Evolutionary conservation across 2,888 invertebrate genomes (phyloP).

Genomic region (Apodemia duryi): DNA sequence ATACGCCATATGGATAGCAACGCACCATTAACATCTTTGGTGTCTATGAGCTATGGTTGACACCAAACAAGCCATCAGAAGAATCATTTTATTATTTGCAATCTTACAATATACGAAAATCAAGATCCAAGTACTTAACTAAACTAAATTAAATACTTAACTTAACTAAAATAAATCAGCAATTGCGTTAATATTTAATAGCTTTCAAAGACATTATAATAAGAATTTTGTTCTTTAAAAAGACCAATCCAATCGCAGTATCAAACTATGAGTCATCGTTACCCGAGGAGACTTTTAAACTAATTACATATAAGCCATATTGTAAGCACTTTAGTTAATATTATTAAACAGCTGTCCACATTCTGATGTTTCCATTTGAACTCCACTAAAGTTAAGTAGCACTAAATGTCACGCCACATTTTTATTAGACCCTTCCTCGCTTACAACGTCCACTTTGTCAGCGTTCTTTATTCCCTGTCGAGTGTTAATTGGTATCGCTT

Average conservation of each 20-base stretch:
- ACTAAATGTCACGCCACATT: conserved; percentile 69
- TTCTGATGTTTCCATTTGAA: conserved; percentile 64
- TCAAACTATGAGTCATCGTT: background rate
- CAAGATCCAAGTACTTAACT: too few relatives aligned
- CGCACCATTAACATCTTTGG: too few relatives aligned
- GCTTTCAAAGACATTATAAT: too few relatives aligned
- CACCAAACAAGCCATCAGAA: too few relatives aligned
- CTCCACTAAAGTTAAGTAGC: conserved; percentile 61
- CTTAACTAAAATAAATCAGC: too few relatives aligned
- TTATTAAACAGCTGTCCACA: conserved; percentile 63
- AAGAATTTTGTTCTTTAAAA: background rate
- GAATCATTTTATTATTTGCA: too few relatives aligned
- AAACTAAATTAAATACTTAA: too few relatives aligned
- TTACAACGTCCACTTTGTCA: conserved; percentile 48
- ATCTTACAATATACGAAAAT: too few relatives aligned
- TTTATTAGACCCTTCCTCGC: conserved; percentile 52
- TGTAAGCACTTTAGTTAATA: conserved; percentile 57
- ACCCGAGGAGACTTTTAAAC: conserved; percentile 20
- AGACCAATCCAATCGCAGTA: background rate
- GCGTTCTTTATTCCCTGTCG: conserved; percentile 45
- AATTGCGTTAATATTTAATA: too few relatives aligned
- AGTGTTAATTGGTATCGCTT: conserved; percentile 63
- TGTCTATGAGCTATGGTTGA: too few relatives aligned
- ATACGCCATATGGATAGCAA: too few relatives aligned
- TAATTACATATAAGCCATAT: conserved; percentile 29